A percentile compares a stretch with the other conserved stretches of the same genome.
Conservation (phyloP, 2,797 vertebrate genomes). For the Synaphobranchus kaupii region DNA sequence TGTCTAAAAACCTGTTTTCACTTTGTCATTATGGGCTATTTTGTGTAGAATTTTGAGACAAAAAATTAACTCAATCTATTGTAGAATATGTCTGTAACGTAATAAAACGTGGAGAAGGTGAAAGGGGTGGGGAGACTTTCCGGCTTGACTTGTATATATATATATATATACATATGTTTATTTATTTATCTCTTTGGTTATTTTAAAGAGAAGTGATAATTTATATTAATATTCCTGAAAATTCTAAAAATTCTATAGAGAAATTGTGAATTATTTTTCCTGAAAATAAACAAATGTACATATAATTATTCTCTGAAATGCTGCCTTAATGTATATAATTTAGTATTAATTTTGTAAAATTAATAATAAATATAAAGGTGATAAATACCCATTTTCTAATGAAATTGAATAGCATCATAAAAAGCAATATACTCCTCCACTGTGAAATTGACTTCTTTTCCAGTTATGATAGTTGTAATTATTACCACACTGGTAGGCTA, state of each 20-base stretch:
- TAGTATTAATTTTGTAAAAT: background rate
- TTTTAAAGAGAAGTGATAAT: no score
- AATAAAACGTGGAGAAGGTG: no score
- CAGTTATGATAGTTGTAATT: background rate
- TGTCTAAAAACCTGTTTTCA: no score
- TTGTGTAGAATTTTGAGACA: no score
- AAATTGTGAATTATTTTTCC: background rate
- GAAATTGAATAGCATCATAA: background rate
- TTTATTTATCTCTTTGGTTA: no score
- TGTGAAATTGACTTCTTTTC: background rate
- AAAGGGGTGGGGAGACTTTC: no score
- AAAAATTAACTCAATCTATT: no score
- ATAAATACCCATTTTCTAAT: constrained; percentile 5
- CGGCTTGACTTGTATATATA: no score
- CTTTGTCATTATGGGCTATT: no score
- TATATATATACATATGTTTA: no score
- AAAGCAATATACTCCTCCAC: background rate
- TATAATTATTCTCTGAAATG: background rate
- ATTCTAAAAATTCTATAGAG: background rate
- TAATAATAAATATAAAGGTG: background rate
- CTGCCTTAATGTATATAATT: background rate
- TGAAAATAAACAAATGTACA: background rate
- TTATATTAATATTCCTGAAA: background rate
- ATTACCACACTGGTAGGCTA: background rate
- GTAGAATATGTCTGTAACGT: no score